phyloP scores from a whole-genome alignment of 2,797 vertebrate genomes.

The Euthynnus affinis region DNA sequence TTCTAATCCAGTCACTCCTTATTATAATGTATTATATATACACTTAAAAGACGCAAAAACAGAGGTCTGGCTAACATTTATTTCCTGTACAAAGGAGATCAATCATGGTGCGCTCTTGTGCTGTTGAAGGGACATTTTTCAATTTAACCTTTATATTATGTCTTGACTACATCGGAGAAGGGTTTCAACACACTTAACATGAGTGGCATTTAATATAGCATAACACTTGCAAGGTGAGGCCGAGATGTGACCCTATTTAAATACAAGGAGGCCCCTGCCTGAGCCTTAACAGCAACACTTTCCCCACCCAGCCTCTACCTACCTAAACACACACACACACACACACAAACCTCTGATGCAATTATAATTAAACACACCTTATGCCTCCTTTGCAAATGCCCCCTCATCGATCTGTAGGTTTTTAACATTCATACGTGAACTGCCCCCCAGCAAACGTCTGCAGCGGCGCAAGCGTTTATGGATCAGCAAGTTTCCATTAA shows the following conservation, averaged over 20 bases:
- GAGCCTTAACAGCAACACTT: constrained; percentile 82
- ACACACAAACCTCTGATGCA: constrained; percentile 81
- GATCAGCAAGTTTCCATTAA: constrained; percentile 99
- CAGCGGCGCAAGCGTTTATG: constrained; percentile 87
- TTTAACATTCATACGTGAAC: constrained; percentile 90
- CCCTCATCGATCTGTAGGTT: constrained; percentile 95
- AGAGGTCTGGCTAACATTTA: constrained; percentile 86
- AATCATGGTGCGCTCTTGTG: constrained; percentile 89
- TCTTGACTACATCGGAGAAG: constrained; percentile 87
- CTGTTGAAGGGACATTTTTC: constrained; percentile 94
- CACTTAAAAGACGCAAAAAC: constrained; percentile 71
- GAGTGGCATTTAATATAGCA: constrained; percentile 99
- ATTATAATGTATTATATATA: constrained; percentile 82
- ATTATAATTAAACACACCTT: constrained; percentile 98
- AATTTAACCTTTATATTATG: constrained; percentile 93
- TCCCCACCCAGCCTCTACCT: constrained; percentile 34
- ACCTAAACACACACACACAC: constrained; percentile 16
- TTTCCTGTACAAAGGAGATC: constrained; percentile 90
- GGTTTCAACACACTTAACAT: constrained; percentile 92
- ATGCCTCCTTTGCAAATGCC: constrained; percentile 97
- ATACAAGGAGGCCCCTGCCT: constrained; percentile 83
- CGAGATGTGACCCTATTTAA: constrained; percentile 99
- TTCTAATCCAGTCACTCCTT: constrained; percentile 76
- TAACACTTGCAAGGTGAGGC: constrained; percentile 93
- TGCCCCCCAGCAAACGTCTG: constrained; percentile 94